Percentiles rank a stretch among this genome's conserved stretches.
Evolutionary conservation across 2,888 invertebrate species (phyloP).

Genomic region (Girardia tigrina): DNA sequence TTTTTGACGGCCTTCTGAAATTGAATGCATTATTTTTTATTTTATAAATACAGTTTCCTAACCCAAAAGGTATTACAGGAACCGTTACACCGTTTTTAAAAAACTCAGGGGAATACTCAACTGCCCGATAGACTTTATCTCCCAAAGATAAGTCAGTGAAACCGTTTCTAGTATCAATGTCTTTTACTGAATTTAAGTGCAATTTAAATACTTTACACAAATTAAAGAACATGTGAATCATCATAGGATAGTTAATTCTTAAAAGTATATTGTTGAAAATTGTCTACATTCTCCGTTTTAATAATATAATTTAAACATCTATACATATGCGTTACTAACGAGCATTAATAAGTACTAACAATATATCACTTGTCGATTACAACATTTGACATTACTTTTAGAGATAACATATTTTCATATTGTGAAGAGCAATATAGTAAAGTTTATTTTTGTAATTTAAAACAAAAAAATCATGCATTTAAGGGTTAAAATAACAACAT

Average conservation of each 20-base stretch:
- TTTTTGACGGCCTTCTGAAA: neutral
- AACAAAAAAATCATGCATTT: neutral
- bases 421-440: too few species aligned
- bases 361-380: too few species aligned
- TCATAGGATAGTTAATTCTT: too few species aligned
- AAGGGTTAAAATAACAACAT: neutral
- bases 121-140: slow-evolving; percentile 46
- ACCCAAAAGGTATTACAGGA: slow-evolving; percentile 45
- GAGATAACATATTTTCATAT: too few species aligned
- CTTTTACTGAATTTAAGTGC: slow-evolving; percentile 39
- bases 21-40: neutral
- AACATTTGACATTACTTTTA: too few species aligned
- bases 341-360: too few species aligned
- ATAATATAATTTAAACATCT: too few species aligned
- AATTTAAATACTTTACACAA: too few species aligned
- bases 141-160: slow-evolving; percentile 43
- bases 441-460: neutral
- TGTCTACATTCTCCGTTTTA: too few species aligned
- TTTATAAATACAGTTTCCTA: slow-evolving; percentile 36
- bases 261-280: too few species aligned
- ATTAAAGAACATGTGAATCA: too few species aligned
- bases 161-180: slow-evolving; percentile 45
- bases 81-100: slow-evolving; percentile 42
- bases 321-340: too few species aligned
- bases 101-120: slow-evolving; percentile 45